A percentile compares a stretch with the other conserved stretches of the same genome.
phyloP scores from a whole-genome alignment of 2,888 invertebrate species.

The Stratiomys singularior region DNA sequence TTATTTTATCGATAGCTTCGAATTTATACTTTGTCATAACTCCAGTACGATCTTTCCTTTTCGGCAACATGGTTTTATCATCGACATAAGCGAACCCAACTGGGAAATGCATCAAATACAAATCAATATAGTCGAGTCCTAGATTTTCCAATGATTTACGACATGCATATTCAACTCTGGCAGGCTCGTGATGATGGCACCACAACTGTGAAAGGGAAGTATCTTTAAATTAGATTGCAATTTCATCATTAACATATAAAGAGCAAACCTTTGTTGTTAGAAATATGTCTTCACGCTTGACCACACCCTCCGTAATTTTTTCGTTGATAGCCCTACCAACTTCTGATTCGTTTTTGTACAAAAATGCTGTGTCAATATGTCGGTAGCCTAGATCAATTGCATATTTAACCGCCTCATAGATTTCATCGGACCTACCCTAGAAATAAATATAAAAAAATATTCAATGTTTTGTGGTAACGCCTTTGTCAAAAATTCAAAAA shows the following conservation, averaged over 20 bases:
- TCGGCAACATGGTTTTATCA: constrained; percentile 72
- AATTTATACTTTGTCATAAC: neutral
- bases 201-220: constrained; percentile 66
- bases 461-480: too few species aligned
- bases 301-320: constrained; percentile 72
- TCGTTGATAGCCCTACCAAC: constrained; percentile 73
- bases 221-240: neutral
- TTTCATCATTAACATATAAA: neutral
- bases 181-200: constrained; percentile 87
- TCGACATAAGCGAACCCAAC: constrained; percentile 62
- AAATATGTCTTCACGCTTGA: constrained; percentile 76
- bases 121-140: constrained; percentile 57
- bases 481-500: too few species aligned
- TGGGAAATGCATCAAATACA: constrained; percentile 64
- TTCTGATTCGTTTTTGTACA: constrained; percentile 77
- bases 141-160: constrained; percentile 70
- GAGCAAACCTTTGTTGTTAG: constrained; percentile 68
- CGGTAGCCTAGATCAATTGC: constrained; percentile 81
- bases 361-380: constrained; percentile 73
- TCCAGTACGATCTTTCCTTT: neutral
- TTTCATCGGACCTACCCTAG: constrained; percentile 75
- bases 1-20: too few species aligned
- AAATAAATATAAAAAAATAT: constrained; percentile 41
- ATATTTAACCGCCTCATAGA: constrained; percentile 73
- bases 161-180: constrained; percentile 77